Evolutionary conservation across 1,140 invertebrate species (phyloP), one percentile per base, ranked within the genome.

Genomic region (Himalopsyche phryganea): DNA sequence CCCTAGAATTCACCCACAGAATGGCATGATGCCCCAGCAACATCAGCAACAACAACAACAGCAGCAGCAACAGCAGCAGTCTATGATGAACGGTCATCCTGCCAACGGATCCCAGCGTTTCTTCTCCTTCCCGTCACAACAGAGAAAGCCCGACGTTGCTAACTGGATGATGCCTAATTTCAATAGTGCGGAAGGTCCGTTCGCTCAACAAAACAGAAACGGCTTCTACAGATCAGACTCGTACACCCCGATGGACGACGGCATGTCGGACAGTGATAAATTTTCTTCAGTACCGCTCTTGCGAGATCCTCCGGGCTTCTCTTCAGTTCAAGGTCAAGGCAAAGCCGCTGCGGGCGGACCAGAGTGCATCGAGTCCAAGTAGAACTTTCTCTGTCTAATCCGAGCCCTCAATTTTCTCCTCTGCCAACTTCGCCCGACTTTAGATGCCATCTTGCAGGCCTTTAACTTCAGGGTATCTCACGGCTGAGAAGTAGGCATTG

Each of bases 331-430:
- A 49, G 69, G 71, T 47, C 60, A 70, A n/a, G 17, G 46, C 14
- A 36, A 36, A 19, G 41, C 20, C 11, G 35, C 74, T 54, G 69
- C 73, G 48, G 74, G 51, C 32, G 56, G 72, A 58, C 69, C 74
- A 51, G 75, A 77, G 59, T 76, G 74, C 66, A 76, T 78, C 71
- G 76, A 78, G 68, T 75, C 76, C 66, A 77, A 78, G 69, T 77
- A 76, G 66, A 66, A 58, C 48, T 35, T n/a, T 40, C 9, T 28
- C 23, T 28, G 23, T 28, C 23, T n/a, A n/a, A n/a, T n/a, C n/a
- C n/a, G n/a, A n/a, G n/a, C n/a, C n/a, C n/a, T n/a, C n/a, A n/a
- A n/a, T n/a, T n/a, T n/a, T n/a, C n/a, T n/a, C n/a, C n/a, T n/a
- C n/a, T n/a, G n/a, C n/a, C n/a, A n/a, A n/a, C n/a, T n/a, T n/a